phyloP scores from a whole-genome alignment of 2,888 invertebrate genomes.

The Leucophenga montana region DNA sequence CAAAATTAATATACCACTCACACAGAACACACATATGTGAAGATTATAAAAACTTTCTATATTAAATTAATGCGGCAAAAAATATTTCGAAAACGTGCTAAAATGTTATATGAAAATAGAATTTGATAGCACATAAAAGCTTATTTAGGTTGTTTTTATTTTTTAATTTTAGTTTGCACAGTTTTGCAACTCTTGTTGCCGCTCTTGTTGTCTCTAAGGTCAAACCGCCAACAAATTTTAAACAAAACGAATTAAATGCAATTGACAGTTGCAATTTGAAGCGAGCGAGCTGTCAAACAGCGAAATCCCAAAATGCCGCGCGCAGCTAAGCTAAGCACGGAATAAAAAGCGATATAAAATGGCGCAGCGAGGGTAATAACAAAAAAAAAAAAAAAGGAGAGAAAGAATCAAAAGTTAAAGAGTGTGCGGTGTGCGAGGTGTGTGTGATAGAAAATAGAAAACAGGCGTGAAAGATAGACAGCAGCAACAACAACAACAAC shows the following conservation, averaged over 20 bases:
- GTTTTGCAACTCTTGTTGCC: neutral
- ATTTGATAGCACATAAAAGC: slow-evolving; percentile 41
- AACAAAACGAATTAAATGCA: slow-evolving; percentile 66
- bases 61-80: slow-evolving; percentile 31
- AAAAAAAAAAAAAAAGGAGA: slow-evolving; percentile 41
- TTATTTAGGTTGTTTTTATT: neutral
- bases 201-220: slow-evolving; percentile 49
- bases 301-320: slow-evolving; percentile 63
- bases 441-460: slow-evolving; percentile 55
- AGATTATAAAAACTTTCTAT: slow-evolving; percentile 15
- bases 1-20: neutral
- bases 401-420: neutral
- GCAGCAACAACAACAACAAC: slow-evolving; percentile 26
- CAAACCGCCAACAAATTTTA: slow-evolving; percentile 50
- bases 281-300: slow-evolving; percentile 61
- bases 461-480: slow-evolving; percentile 27
- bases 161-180: too few species aligned
- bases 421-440: neutral
- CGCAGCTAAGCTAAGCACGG: slow-evolving; percentile 38
- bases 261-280: slow-evolving; percentile 71
- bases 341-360: slow-evolving; percentile 21
- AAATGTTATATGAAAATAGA: slow-evolving; percentile 17
- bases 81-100: neutral
- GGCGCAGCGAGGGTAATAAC: slow-evolving; percentile 6
- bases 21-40: slow-evolving; percentile 38